A percentile compares a stretch with the other conserved stretches of the same genome.
These are phyloP conservation scores for human (Homo sapiens) DNA, from an alignment of 2,113 vertebrate species.

Conservation along the genomic window GRCh38 chr12:33001501-33002000, in stretches of 20 bases:
- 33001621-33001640: slow-evolving; percentile 5
- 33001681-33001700: not conserved
- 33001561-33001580: not conserved
- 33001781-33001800: not conserved
- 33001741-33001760: not conserved
- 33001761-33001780: not conserved
- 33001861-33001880: not conserved
- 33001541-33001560: not conserved
- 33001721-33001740: not conserved
- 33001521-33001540: not conserved
- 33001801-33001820: not conserved
- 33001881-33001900: not conserved
- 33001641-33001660: not conserved
- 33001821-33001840: not conserved
- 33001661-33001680: not conserved
- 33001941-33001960: not conserved
- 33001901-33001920: not conserved
- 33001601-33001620: not conserved
- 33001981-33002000: not conserved
- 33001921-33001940: not conserved
- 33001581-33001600: not conserved
- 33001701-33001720: not conserved
- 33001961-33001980: not conserved
- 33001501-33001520: not conserved
- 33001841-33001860: not conserved